These are phyloP conservation scores for Orbicella faveolata DNA, from an alignment of 64 coral and sea anemone species.

Conservation along the genomic window DNA sequence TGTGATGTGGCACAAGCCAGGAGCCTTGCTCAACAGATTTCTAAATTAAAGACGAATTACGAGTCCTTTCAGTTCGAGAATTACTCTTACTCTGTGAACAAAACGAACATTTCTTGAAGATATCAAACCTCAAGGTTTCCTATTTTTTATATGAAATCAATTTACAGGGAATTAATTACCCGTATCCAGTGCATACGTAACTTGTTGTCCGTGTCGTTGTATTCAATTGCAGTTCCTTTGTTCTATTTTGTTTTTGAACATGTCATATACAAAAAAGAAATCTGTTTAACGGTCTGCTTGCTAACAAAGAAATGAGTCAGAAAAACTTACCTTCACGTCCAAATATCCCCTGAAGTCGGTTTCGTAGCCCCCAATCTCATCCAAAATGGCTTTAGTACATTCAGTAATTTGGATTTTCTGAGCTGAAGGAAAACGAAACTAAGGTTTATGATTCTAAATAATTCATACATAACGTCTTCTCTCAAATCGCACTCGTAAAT, in stretches of 20 bases:
- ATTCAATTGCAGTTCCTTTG: too few species aligned
- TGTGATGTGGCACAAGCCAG: too few species aligned
- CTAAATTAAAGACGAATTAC: too few species aligned
- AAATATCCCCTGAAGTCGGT: conserved; percentile 41
- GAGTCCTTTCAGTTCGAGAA: too few species aligned
- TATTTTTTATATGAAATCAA: background rate
- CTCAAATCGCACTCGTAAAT: background rate
- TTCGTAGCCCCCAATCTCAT: conserved; percentile 22
- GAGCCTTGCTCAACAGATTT: too few species aligned
- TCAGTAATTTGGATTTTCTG: conserved; percentile 69
- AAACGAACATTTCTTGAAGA: too few species aligned
- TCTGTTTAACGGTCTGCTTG: background rate
- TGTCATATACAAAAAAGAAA: background rate
- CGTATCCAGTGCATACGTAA: too few species aligned
- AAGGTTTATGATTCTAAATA: too few species aligned
- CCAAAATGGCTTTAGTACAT: conserved; percentile 47
- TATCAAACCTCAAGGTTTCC: too few species aligned
- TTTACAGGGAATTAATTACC: background rate
- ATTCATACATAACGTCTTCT: background rate
- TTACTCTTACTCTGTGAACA: too few species aligned
- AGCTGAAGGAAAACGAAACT: conserved; percentile 23
- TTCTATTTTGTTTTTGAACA: too few species aligned
- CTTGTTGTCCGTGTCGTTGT: too few species aligned
- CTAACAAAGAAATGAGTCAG: background rate
- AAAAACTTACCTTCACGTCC: conserved; percentile 54